phyloP scores from a whole-genome alignment of 1,140 invertebrate genomes.

The Panulirus ornatus region DNA sequence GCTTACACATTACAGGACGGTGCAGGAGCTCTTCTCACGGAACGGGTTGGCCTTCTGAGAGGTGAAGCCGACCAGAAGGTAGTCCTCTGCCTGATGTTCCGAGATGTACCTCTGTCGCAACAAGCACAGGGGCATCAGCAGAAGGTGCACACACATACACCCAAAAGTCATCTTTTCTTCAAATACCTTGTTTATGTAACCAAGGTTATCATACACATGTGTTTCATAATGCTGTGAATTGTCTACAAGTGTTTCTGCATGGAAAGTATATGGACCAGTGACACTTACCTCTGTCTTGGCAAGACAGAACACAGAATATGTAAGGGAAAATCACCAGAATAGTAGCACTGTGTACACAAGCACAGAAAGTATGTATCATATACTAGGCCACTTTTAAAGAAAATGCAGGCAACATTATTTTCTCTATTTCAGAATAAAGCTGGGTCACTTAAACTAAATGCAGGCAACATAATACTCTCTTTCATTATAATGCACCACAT shows the following conservation, averaged over 20 bases:
- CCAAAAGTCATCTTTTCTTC: background rate
- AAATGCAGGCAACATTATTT: too few species aligned
- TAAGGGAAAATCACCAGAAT: too few species aligned
- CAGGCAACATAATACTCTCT: too few species aligned
- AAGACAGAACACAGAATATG: background rate
- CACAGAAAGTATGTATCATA: too few species aligned
- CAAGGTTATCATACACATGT: background rate
- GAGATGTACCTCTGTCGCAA: constrained; percentile 86
- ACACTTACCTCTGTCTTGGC: background rate
- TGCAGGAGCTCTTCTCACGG: constrained; percentile 86
- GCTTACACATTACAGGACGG: constrained; percentile 72
- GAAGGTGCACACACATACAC: background rate
- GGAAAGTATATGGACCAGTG: background rate
- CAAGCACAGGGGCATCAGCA: constrained; percentile 24
- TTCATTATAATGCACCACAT: too few species aligned
- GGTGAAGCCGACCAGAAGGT: constrained; percentile 94
- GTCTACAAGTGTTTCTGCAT: background rate
- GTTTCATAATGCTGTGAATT: constrained; percentile 3
- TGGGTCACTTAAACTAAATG: too few species aligned
- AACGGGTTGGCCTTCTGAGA: constrained; percentile 98
- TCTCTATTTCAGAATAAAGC: too few species aligned
- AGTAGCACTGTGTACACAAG: too few species aligned
- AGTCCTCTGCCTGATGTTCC: constrained; percentile 96
- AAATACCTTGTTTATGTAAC: constrained; percentile 3
- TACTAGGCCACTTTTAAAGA: too few species aligned